Evolutionary conservation across 2,888 invertebrate species (phyloP).

Genomic region (Amblyjoppa fuscipennis): DNA sequence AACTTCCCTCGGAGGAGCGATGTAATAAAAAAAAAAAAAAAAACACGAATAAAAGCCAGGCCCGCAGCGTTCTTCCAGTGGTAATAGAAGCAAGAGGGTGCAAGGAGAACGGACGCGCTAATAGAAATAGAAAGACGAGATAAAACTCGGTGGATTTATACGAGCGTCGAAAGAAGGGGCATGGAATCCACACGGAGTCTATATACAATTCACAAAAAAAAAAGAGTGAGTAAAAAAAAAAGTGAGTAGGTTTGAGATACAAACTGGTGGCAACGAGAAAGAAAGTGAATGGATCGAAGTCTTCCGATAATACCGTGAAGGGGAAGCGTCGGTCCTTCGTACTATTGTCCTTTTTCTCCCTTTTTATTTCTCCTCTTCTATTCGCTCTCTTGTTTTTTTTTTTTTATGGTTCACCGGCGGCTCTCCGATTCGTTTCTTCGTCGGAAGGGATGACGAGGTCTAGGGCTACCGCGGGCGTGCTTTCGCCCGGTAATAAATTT

Average conservation of each 20-base stretch:
- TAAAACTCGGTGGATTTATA: slow-evolving; percentile 63
- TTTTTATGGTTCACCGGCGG: slow-evolving; percentile 16
- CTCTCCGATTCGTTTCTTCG: slow-evolving; percentile 38
- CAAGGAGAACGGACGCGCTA: slow-evolving; percentile 35
- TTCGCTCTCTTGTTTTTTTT: slow-evolving; percentile 18
- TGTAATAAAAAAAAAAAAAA: slow-evolving; percentile 25
- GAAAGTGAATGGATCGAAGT: slow-evolving; percentile 45
- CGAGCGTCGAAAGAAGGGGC: slow-evolving; percentile 50
- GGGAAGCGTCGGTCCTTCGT: slow-evolving; percentile 32
- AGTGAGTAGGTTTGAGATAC: slow-evolving; percentile 38
- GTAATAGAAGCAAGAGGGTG: slow-evolving; percentile 30
- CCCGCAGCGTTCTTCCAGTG: slow-evolving; percentile 15
- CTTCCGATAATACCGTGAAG: slow-evolving; percentile 39
- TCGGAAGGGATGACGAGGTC: slow-evolving; percentile 45
- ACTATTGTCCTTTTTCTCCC: slow-evolving; percentile 1
- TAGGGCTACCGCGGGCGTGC: slow-evolving; percentile 46
- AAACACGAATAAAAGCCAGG: slow-evolving; percentile 8
- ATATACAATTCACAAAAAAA: slow-evolving; percentile 6
- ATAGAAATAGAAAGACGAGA: slow-evolving; percentile 64
- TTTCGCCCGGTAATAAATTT: slow-evolving; percentile 75
- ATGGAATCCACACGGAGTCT: slow-evolving; percentile 31
- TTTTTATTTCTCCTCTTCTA: background rate
- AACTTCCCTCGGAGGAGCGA: background rate
- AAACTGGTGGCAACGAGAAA: slow-evolving; percentile 30
- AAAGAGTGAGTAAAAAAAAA: slow-evolving; percentile 13